Evolutionary conservation across 2,888 invertebrate genomes (phyloP), one percentile per base, ranked within the genome.

Genomic region (Rhingia rostrata): DNA sequence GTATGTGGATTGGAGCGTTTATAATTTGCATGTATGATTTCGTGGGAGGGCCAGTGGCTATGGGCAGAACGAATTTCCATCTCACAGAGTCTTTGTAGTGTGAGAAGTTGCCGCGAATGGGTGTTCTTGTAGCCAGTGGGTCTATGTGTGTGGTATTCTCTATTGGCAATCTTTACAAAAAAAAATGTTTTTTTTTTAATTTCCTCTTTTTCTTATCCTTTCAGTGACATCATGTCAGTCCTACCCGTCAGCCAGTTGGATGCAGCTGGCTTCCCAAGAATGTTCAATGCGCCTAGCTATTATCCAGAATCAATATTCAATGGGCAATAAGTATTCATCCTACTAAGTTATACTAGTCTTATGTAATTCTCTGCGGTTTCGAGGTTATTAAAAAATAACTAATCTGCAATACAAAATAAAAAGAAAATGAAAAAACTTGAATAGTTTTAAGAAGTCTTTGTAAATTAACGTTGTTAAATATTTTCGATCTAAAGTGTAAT

Each of bases 231-330:
- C 43, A 91, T 91, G 90, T 89, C 90, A 35, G 90, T 90, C 41
- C 88, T 91, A 83, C 91, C 91, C 63, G 91, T 91, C 45, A 90
- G 90, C 86, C 91, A 91, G 86, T 84, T 91, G 87, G 91, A 91
- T 88, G 90, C 89, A 3, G 89, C 88, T 79, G 90, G 89, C 53
- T 91, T 91, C 81, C 90, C 91, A 81, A 89, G 91, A 85, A 91
- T 91, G 91, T 91, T 91, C 85, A 91, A 91, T 86, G 89, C 91
- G 22, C 89, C 91, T 30, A 91, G 91, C 79, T 91, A 91, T 87
- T 91, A 91, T 88, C 91, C 91, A 41, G 91, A 91, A 86, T 89
- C 91, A 9, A 91, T 91, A 86, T 91, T 91, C 86, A 91, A 90
- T 87, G 90, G 90, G 32, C 91, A 91, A 88, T 91, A 73, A 83